Conservation (phyloP, 2,797 vertebrate species). For the Rhincodon typus region DNA sequence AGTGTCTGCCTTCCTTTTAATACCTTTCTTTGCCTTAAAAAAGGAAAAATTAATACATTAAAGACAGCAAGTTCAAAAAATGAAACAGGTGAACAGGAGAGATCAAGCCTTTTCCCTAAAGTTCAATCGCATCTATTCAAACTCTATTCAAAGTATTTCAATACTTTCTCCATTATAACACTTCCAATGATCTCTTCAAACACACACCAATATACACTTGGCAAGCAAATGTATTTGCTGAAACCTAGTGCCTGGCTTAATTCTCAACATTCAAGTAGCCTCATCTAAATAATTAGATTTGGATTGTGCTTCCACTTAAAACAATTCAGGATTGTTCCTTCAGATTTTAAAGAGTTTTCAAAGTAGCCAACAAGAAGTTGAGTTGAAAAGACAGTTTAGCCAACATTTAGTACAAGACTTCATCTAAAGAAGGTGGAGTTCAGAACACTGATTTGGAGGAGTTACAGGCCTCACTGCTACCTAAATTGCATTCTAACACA, state of each 20-base stretch:
- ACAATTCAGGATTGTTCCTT: background rate
- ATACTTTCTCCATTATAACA: background rate
- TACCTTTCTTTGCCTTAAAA: conserved; percentile 64
- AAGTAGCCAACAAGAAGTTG: background rate
- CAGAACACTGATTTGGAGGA: background rate
- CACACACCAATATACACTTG: background rate
- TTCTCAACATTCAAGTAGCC: background rate
- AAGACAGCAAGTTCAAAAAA: background rate
- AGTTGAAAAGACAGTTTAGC: background rate
- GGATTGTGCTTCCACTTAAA: background rate
- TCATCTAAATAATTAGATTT: too few relatives aligned
- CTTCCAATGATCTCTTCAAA: background rate
- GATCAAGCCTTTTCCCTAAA: background rate
- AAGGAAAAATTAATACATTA: background rate
- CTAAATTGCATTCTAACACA: background rate
- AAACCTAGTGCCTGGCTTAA: background rate
- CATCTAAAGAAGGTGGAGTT: background rate
- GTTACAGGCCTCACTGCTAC: background rate
- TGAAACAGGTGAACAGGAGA: background rate
- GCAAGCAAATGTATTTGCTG: background rate
- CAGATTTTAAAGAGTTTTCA: background rate
- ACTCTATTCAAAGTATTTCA: background rate
- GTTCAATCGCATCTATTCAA: background rate
- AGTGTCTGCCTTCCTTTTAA: conserved; percentile 77
- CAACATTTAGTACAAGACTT: background rate